These are phyloP conservation scores for Trogon melanurus DNA, from an alignment of 2,113 vertebrate species.

Conservation along the genomic window DNA sequence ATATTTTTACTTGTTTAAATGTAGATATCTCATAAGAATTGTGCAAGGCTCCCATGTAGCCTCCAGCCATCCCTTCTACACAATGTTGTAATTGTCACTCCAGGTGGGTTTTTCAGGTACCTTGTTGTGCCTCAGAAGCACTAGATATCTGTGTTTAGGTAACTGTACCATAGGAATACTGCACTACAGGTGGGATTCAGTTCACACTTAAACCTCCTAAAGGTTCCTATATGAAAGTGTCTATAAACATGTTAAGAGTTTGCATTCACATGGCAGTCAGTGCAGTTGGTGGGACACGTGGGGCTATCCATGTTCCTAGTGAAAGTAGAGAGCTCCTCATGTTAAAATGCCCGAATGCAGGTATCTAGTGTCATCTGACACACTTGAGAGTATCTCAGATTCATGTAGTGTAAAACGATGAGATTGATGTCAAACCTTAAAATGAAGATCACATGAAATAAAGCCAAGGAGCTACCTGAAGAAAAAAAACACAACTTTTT, in stretches of 20 bases:
- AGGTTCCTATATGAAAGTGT: not conserved
- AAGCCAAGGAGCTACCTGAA: not conserved
- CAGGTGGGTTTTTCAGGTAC: not conserved
- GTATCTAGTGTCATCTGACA: not conserved
- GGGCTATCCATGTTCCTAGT: not conserved
- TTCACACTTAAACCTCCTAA: not conserved
- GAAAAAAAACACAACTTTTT: not conserved
- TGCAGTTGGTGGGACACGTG: not conserved
- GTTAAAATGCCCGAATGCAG: not conserved
- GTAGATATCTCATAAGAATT: not conserved
- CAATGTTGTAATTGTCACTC: not conserved
- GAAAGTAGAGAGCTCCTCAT: not conserved
- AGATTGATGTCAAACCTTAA: not conserved
- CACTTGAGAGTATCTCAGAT: not conserved
- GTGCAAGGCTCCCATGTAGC: not conserved
- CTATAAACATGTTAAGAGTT: not conserved
- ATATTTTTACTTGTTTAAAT: not conserved
- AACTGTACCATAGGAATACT: not conserved
- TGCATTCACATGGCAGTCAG: not conserved
- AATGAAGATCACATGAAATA: not conserved
- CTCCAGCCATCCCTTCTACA: not conserved
- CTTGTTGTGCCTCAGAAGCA: not conserved
- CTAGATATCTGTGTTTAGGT: not conserved
- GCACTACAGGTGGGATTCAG: not conserved
- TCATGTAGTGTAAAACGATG: accelerated